These are phyloP conservation scores for Acheta domesticus DNA, from an alignment of 2,888 invertebrate genomes.

Conservation along the genomic window DNA sequence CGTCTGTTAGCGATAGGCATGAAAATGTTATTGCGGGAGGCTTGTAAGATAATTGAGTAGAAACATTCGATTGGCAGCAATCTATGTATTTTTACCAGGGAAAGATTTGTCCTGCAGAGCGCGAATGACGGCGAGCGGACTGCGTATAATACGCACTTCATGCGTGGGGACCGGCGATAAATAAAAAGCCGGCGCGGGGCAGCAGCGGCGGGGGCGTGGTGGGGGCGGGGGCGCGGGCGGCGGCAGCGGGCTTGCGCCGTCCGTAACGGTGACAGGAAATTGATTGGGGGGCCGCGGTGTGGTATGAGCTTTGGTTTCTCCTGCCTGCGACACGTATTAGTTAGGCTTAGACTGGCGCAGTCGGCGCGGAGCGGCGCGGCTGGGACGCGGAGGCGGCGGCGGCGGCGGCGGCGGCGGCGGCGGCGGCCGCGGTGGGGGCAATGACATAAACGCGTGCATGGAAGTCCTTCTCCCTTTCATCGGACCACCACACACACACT, in stretches of 20 bases:
- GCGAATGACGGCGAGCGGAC: not conserved
- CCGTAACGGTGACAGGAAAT: conserved; percentile 18
- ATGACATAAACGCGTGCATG: no score
- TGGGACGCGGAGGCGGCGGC: no score
- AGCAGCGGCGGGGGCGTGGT: not conserved
- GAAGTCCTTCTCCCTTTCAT: no score
- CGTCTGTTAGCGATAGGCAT: conserved; percentile 5
- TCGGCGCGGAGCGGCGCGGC: no score
- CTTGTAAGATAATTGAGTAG: conserved; percentile 2
- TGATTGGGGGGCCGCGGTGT: conserved; percentile 7
- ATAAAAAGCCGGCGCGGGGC: not conserved
- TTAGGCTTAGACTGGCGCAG: no score
- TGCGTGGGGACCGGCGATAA: not conserved
- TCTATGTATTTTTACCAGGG: conserved; percentile 1
- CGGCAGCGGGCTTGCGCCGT: not conserved
- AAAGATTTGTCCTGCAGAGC: not conserved
- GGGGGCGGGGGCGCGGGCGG: not conserved
- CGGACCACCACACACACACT: no score
- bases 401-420: no score
- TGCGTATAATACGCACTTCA: not conserved
- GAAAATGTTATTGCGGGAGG: not conserved
- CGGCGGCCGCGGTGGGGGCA: no score
- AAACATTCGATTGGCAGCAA: conserved; percentile 18
- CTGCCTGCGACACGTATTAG: not conserved
- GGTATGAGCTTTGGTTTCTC: conserved; percentile 7